Evolutionary conservation across 2,113 vertebrate genomes (phyloP), one percentile per base, ranked within the genome.

Genomic region (Hipposideros armiger): DNA sequence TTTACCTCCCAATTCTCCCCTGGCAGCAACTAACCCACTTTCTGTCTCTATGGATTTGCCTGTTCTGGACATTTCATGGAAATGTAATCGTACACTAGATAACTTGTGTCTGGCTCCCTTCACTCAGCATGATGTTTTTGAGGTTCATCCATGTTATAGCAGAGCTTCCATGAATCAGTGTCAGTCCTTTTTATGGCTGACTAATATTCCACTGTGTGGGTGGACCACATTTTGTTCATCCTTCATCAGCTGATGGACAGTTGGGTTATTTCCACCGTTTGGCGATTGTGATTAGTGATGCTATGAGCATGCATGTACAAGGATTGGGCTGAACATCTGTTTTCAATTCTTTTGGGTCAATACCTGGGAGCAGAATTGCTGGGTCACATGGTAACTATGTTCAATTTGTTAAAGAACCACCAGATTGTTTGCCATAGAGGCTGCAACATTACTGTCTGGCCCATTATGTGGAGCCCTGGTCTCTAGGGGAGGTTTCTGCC

Each of bases 51-150:
- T 30, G 50, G 60, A 6, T 15, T 86, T 66, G 28, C 26, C 50
- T 73, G 3, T 72, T 77, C 1, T 8, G 24, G 36, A 13, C 11
- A 3, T 47, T 72, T n/a, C 0, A 6, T 28, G 1, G 56, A 28
- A 30, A 6, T 83, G 42, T 0, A 3, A 2, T 66, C 40, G 0
- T 3, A 5, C 4, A 9, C 7, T 0, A 0, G 11, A 2, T 22
- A 54, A 30, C 36, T 87, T 36, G 7, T 24, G 26, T 52, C 32
- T 62, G 74, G 40, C 52, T 88, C 14, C 24, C 28, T 45, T 45
- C 30, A 24, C 28, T 32, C 42, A 28, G 11, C 45, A 0, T 11
- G 5, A 1, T 19, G 54, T 69, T 32, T 58, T 26, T 0, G 0
- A 62, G 70, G 24, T 45, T 36, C 26, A 1, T 62, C 17, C 3